Base-by-base conservation (phyloP, 2,797 vertebrate genomes). In the Sternotherus odoratus region DNA sequence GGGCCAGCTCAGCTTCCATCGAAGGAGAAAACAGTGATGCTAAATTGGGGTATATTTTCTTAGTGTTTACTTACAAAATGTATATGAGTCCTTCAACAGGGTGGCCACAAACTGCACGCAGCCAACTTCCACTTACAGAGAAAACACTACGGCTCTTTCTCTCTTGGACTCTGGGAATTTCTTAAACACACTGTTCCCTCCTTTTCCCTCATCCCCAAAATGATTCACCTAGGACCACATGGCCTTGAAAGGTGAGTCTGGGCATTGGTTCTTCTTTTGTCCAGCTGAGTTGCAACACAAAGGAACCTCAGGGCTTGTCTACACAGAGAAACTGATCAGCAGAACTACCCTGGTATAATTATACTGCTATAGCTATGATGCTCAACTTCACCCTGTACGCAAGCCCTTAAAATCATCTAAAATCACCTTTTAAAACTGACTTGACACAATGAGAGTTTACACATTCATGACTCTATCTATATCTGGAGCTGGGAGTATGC, bases 81-180 rank as follows among this genome's bases (percentile, higher is more conserved):
- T 87, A 51, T n/a, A 9, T 1, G 60, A 90, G 39, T 13, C 82
- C 8, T 82, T 93, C 75, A 82, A 92, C 33, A 2, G 2, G 4
- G 1, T 2, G 36, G 13, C 28, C 48, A 43, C n/a, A 57, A 50
- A 75, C 51, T 6, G 74, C 0, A 0, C 21, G 15, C 1, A 5
- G 33, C 12, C 8, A 92, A 8, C 49, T 78, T 78, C 85, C 43
- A 46, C 26, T 17, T 48, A 24, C 39, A 74, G 46, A 93, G 80
- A 15, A 53, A 48, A 56, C 79, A 89, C 19, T n/a, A 69, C 82
- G 0, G 1, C 3, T 3, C 17, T 11, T 15, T 36, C 46, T 85
- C 54, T 21, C 91, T 88, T 46, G 26, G 26, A 74, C 4, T 74
- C 53, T 30, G 48, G 2, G 83, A 82, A n/a, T 50, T 86, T 39